These are phyloP conservation scores for Euwallacea fornicatus DNA, from an alignment of 1,140 invertebrate species.

Conservation along the genomic window DNA sequence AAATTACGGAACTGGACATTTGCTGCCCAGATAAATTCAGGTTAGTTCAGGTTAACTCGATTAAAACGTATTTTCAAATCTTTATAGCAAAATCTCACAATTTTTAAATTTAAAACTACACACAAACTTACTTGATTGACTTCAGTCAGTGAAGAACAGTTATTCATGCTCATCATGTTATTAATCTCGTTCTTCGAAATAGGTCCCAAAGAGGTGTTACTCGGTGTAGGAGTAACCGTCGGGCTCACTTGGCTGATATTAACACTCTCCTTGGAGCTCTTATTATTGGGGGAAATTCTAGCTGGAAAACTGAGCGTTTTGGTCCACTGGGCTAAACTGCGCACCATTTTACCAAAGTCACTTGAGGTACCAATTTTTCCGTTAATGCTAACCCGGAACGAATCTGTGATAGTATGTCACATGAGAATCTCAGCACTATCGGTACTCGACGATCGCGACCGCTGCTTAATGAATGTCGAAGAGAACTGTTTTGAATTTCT, in stretches of 20 bases:
- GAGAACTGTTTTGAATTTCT: slow-evolving; percentile 39
- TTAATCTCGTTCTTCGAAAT: slow-evolving; percentile 48
- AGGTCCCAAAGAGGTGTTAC: slow-evolving; percentile 44
- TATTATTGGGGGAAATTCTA: slow-evolving; percentile 76
- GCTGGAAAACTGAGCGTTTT: slow-evolving; percentile 85
- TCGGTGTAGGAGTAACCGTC: slow-evolving; percentile 49
- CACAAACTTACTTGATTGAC: slow-evolving; percentile 49
- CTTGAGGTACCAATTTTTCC: not conserved
- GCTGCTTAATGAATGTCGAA: slow-evolving; percentile 19
- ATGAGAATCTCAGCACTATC: too few species aligned
- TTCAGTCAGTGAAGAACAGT: slow-evolving; percentile 47
- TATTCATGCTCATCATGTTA: slow-evolving; percentile 48
- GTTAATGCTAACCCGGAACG: not conserved
- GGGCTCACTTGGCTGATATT: slow-evolving; percentile 52
- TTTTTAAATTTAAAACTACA: not conserved
- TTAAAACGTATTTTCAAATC: too few species aligned
- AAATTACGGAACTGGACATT: too few species aligned
- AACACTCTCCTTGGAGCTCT: slow-evolving; percentile 68
- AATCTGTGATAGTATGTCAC: too few species aligned
- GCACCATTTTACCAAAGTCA: slow-evolving; percentile 64
- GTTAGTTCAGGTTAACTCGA: too few species aligned
- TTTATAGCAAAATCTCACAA: too few species aligned
- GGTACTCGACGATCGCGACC: not conserved
- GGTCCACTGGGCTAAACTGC: slow-evolving; percentile 82
- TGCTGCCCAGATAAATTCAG: too few species aligned